phyloP scores from a whole-genome alignment of 92 coral and sea anemone genomes.

The Parazoanthus atlanticus region DNA sequence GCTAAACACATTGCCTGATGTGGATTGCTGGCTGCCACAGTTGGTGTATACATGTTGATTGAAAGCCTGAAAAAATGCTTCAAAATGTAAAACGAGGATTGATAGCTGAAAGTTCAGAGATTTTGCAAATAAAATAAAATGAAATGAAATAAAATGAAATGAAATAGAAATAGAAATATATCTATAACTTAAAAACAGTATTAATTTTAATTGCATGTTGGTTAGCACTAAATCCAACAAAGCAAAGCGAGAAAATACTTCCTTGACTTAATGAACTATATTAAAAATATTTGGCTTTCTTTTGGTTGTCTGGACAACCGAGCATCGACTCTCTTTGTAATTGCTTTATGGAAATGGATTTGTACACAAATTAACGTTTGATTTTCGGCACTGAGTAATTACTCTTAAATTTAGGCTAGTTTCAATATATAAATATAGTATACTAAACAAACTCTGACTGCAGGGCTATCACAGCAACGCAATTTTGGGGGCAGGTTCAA shows the following conservation, averaged over 20 bases:
- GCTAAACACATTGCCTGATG: not conserved
- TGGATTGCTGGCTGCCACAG: not conserved
- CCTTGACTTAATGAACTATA: slow-evolving; percentile 23
- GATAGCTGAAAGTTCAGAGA: not conserved
- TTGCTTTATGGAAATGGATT: not conserved
- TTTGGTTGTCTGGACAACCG: slow-evolving; percentile 25
- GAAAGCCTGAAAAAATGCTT: not conserved
- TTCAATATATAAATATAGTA: no score
- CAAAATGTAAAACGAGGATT: not conserved
- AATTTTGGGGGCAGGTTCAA: no score
- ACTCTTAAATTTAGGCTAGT: not conserved
- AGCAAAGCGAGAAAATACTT: not conserved
- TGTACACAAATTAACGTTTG: not conserved
- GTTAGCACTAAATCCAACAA: not conserved
- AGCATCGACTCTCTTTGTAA: not conserved
- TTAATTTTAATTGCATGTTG: not conserved
- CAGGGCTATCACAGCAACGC: no score
- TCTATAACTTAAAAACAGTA: not conserved
- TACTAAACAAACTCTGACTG: no score
- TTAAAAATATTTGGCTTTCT: slow-evolving; percentile 12
- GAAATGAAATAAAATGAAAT: not conserved
- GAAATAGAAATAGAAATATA: not conserved
- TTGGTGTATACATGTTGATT: not conserved
- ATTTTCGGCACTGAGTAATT: not conserved
- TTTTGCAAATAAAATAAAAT: not conserved